Evolutionary conservation across 1,140 invertebrate species (phyloP), one percentile per base, ranked within the genome.

Genomic region (Zaprionus capensis): DNA sequence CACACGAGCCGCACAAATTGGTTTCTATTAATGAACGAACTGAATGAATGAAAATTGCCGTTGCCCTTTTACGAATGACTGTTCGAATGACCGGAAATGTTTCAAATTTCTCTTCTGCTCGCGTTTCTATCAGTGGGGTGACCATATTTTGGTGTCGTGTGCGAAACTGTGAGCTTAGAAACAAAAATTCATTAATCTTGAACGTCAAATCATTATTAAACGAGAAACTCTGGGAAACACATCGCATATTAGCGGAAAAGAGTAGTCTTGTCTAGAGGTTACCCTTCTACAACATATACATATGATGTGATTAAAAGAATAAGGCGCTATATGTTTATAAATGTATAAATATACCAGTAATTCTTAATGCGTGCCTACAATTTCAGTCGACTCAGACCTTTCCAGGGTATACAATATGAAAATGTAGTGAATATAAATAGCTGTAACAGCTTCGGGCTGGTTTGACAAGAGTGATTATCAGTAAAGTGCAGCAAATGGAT

Each of bases 121-220:
- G 41, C 2, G n/a, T 46, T 46, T 17, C 41, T 20, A 46, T 46
- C 0, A 1, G 53, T 46, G 24, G 24, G 55, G 34, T 69, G 62
- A 70, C 26, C 34, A 49, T 67, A 73, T 80, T 61, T 62, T 44
- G 70, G 38, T 78, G 64, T 49, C 61, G 51, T 78, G 61, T 81
- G 83, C 84, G 70, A 83, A 87, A 83, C 71, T 70, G 36, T 17
- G 81, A 73, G 75, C 66, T 76, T 59, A 59, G 66, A 63, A 74
- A 57, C 69, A 24, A 68, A 75, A 81, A 88, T 87, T 88, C 84
- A 87, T 87, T 88, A 88, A 87, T 87, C 84, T 87, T 59, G 12
- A 75, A 64, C 53, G 67, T 69, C 64, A 64, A 53, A 72, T 61
- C 66, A 65, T 76, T 61, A 65, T 76, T 76, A 71, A 65, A 65